phyloP scores from a whole-genome alignment of 2,797 vertebrate species.

The Fundulus diaphanus region DNA sequence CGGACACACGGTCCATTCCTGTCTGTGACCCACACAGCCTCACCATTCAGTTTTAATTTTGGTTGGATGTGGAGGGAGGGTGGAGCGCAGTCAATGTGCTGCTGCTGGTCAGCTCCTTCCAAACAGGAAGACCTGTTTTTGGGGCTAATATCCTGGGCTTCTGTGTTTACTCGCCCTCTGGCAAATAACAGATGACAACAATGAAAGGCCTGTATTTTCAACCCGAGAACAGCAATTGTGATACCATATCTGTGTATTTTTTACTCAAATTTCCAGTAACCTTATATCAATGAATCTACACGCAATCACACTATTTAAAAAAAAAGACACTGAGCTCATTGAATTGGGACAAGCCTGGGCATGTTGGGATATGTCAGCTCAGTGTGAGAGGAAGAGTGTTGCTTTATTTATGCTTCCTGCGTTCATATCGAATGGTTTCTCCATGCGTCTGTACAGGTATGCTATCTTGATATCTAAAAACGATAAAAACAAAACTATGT shows the following conservation, averaged over 20 bases:
- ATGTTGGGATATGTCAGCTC: slow-evolving; percentile 34
- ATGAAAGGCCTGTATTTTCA: slow-evolving; percentile 35
- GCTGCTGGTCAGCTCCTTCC: slow-evolving; percentile 48
- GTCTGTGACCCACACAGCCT: slow-evolving; percentile 71
- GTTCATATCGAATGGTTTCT: slow-evolving; percentile 33
- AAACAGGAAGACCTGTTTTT: slow-evolving; percentile 72
- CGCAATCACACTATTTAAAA: background rate
- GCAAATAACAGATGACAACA: slow-evolving; percentile 54
- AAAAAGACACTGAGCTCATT: slow-evolving; percentile 33
- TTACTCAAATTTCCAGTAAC: slow-evolving; percentile 25
- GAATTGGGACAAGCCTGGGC: slow-evolving; percentile 34
- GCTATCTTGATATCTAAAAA: background rate
- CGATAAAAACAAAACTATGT: slow-evolving; percentile 22
- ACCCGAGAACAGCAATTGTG: slow-evolving; percentile 13
- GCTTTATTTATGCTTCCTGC: slow-evolving; percentile 40
- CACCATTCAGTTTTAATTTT: slow-evolving; percentile 79
- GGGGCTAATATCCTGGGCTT: slow-evolving; percentile 65
- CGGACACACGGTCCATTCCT: slow-evolving; percentile 66
- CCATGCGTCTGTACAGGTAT: slow-evolving; percentile 5
- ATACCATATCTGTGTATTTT: slow-evolving; percentile 32
- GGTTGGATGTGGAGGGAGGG: slow-evolving; percentile 49
- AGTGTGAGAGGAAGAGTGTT: slow-evolving; percentile 20
- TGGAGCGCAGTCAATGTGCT: slow-evolving; percentile 32
- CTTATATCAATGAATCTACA: slow-evolving; percentile 18
- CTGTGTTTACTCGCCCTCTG: slow-evolving; percentile 25